phyloP scores from a whole-genome alignment of 2,113 vertebrate species.

The Hypocryptadius cinnamomeus region DNA sequence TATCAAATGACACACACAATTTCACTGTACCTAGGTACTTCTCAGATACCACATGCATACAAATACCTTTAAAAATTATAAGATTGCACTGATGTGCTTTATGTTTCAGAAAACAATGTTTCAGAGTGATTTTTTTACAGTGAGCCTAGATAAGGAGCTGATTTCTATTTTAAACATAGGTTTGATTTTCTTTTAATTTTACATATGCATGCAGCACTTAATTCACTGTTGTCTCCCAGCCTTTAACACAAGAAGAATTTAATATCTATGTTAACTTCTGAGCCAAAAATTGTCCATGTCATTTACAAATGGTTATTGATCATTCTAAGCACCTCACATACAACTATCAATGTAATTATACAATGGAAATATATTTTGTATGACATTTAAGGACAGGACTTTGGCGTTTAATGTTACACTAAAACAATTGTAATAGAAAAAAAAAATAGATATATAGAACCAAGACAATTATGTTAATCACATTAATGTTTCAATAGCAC shows the following conservation, averaged over 20 bases:
- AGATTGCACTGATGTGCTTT: background rate
- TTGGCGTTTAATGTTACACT: background rate
- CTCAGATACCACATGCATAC: background rate
- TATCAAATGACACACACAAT: background rate
- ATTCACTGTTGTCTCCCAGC: background rate
- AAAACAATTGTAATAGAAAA: background rate
- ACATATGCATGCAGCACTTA: background rate
- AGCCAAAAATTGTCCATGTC: background rate
- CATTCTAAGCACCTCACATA: background rate
- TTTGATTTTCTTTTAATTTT: background rate
- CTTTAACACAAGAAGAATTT: background rate
- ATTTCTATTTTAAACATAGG: background rate
- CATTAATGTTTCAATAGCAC: background rate
- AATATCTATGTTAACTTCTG: background rate
- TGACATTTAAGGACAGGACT: background rate
- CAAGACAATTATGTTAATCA: background rate
- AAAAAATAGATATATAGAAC: background rate
- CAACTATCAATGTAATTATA: background rate
- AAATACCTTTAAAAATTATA: background rate
- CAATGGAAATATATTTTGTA: background rate
- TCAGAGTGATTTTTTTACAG: fast-evolving
- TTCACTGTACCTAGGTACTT: background rate
- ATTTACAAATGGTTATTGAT: background rate
- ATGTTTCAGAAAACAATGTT: background rate
- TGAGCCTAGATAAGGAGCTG: background rate